phyloP scores from a whole-genome alignment of 2,113 vertebrate genomes.

The Taurulus bubalis region DNA sequence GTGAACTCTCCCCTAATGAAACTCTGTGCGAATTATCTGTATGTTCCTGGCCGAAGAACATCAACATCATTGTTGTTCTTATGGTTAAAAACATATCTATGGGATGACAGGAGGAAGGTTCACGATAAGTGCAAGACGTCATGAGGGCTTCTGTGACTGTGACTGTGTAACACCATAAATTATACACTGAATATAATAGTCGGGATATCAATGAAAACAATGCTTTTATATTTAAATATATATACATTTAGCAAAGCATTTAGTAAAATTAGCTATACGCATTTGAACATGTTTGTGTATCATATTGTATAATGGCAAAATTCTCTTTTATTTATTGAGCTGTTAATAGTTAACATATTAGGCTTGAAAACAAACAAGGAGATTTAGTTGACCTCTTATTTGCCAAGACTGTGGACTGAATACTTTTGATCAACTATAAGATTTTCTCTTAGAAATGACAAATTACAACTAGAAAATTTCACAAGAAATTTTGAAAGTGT shows the following conservation, averaged over 20 bases:
- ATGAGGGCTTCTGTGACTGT: no score
- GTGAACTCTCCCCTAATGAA: no score
- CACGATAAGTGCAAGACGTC: no score
- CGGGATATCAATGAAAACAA: not conserved
- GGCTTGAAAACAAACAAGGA: conserved; percentile 43
- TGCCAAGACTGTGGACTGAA: conserved; percentile 4
- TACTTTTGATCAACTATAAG: not conserved
- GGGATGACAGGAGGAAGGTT: no score
- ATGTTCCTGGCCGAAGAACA: no score
- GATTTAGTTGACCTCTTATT: conserved; percentile 24
- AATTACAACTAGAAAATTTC: no score
- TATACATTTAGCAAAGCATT: not conserved
- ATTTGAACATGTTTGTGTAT: not conserved
- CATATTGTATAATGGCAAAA: not conserved
- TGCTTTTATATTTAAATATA: not conserved
- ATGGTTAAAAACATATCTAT: no score
- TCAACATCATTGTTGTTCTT: no score
- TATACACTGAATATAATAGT: not conserved
- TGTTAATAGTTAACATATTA: conserved; percentile 54
- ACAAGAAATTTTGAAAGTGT: no score
- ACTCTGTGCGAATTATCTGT: no score
- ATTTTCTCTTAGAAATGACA: not conserved
- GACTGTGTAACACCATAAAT: not conserved
- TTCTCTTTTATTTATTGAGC: conserved; percentile 13
- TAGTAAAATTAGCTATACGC: not conserved